Conservation (phyloP, 2,113 vertebrate genomes). For the Rynchops niger region DNA sequence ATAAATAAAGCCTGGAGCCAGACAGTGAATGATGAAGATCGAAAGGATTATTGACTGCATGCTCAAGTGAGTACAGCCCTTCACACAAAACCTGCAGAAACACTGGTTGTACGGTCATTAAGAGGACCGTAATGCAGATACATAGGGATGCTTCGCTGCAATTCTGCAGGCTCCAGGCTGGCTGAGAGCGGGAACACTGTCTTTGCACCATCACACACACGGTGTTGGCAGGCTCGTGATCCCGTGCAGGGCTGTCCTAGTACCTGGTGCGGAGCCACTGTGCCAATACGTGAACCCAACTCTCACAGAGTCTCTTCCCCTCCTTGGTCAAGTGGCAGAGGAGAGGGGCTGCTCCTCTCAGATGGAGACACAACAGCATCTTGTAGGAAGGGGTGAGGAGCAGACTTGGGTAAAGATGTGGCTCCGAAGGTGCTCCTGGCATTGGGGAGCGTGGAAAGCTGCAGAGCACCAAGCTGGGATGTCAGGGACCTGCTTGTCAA, state of each 20-base stretch:
- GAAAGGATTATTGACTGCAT: conserved; percentile 29
- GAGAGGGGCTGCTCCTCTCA: background rate
- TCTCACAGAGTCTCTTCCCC: background rate
- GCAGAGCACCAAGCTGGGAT: background rate
- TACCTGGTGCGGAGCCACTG: background rate
- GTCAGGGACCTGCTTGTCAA: background rate
- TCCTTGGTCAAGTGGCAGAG: background rate
- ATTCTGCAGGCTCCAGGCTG: background rate
- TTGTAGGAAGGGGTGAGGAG: background rate
- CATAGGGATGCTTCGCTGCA: background rate
- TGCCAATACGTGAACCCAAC: background rate
- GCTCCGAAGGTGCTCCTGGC: background rate
- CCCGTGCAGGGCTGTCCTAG: background rate
- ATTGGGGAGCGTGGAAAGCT: background rate
- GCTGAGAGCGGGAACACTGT: accelerated
- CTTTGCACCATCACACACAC: background rate
- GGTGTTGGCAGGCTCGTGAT: background rate
- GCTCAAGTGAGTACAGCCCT: background rate
- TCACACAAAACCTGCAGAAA: background rate
- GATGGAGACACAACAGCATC: background rate
- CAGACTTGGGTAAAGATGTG: background rate
- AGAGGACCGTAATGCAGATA: background rate
- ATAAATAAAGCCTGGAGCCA: conserved; percentile 49
- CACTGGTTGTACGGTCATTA: background rate
- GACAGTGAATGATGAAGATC: conserved; percentile 55